Conservation (phyloP, 2,888 invertebrate species). For the Diogma glabrata region DNA sequence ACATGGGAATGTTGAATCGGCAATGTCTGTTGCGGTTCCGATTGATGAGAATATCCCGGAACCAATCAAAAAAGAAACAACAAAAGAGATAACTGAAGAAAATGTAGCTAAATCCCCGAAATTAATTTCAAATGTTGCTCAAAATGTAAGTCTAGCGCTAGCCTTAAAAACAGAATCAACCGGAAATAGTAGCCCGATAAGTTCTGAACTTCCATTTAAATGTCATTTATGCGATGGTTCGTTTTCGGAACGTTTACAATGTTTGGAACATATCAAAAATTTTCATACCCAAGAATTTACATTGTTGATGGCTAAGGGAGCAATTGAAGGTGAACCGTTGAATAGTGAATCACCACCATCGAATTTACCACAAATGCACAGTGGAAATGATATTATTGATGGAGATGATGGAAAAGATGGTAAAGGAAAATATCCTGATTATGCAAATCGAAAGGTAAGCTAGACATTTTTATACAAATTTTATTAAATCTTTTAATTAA, state of each 20-base stretch:
- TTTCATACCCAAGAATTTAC: slow-evolving; percentile 69
- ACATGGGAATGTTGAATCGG: slow-evolving; percentile 51
- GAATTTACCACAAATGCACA: slow-evolving; percentile 24
- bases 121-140: slow-evolving; percentile 25
- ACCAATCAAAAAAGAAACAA: slow-evolving; percentile 32
- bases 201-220: slow-evolving; percentile 67
- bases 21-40: slow-evolving; percentile 38
- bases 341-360: slow-evolving; percentile 18
- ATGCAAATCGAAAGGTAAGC: slow-evolving; percentile 64
- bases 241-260: slow-evolving; percentile 65
- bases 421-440: slow-evolving; percentile 73
- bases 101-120: slow-evolving; percentile 32
- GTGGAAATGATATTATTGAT: slow-evolving; percentile 37
- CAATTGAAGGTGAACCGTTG: slow-evolving; percentile 48
- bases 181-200: neutral
- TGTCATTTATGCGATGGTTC: slow-evolving; percentile 88
- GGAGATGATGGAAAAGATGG: slow-evolving; percentile 50
- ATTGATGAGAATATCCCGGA: slow-evolving; percentile 36
- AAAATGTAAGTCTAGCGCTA: slow-evolving; percentile 26
- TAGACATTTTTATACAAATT: slow-evolving; percentile 24
- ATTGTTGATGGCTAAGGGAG: slow-evolving; percentile 70
- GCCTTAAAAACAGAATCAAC: slow-evolving; percentile 16
- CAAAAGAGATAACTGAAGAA: slow-evolving; percentile 25
- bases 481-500: neutral
- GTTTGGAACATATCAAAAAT: slow-evolving; percentile 68